Base-by-base conservation (phyloP, 2,113 vertebrate genomes). In the Euleptes europaea region DNA sequence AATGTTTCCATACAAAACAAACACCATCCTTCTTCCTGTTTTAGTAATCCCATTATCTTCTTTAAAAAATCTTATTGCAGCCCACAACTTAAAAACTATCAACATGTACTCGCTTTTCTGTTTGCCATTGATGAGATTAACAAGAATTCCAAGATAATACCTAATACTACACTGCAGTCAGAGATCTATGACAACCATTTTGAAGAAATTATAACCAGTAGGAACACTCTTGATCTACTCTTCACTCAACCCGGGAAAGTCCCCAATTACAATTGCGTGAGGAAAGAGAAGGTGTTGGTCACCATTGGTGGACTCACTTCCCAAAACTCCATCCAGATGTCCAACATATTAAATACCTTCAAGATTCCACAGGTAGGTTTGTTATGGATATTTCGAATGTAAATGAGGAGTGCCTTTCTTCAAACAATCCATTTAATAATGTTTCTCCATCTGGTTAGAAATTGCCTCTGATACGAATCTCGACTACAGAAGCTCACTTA, bases 301-400 rank as follows among this genome's bases (percentile, higher is more conserved):
- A 31, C 44, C 60, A 21, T 80, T 66, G 78, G 60, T 13, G 78
- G 28, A 13, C 60, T 80, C 78, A 65, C 63, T 28, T n/a, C 47
- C 28, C 21, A 17, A 1, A 81, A 70, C 33, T 26, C 47, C 12
- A 54, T 13, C 2, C 33, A 54, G 66, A 54, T 81, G 66, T 21
- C 79, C 2, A 19, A 70, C n/a, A 51, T 81, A 3, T 70, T 81
- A 26, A 70, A 70, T 44, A 17, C 17, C 67, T 51, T 70, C 33
- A 81, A 70, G n/a, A 51, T 80, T 1, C 79, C 79, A 23, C 79
- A 80, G 79, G 79, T 80, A 80, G 31, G 14, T 51, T 31, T 70
- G 14, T 33, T 14, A 38, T 35, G 38, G 15, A 4, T 71, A 4
- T 51, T 51, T 11, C 8, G 12, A 14, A 51, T 11, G 49, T 13